Evolutionary conservation across 92 coral and sea anemone genomes (phyloP).

Genomic region (Phenganax marumi): DNA sequence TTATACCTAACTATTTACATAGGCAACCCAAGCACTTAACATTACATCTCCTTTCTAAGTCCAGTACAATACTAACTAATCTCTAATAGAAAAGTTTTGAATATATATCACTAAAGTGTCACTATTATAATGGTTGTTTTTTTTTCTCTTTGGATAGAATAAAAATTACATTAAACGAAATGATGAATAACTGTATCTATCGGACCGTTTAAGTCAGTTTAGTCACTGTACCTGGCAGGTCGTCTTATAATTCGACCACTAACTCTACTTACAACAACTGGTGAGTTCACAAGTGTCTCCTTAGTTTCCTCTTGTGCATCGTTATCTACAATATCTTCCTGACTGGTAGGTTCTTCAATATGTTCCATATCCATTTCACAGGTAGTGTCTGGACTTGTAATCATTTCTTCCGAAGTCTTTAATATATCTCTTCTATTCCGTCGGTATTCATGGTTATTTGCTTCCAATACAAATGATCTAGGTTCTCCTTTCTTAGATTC

Average conservation of each 20-base stretch:
- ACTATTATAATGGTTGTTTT: neutral
- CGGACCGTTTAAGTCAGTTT: neutral
- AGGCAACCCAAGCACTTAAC: neutral
- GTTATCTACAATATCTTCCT: neutral
- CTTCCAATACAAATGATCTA: constrained; percentile 38
- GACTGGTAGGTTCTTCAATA: constrained; percentile 8
- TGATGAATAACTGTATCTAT: neutral
- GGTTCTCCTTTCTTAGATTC: constrained; percentile 41
- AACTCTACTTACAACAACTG: constrained; percentile 15
- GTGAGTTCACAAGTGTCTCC: constrained; percentile 12
- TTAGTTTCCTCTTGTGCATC: constrained; percentile 11
- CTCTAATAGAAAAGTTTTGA: neutral
- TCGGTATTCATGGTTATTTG: constrained; percentile 42
- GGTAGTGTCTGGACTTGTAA: constrained; percentile 5
- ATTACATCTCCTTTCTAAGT: constrained; percentile 6
- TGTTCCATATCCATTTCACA: neutral
- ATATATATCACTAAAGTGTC: neutral
- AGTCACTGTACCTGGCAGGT: constrained; percentile 12
- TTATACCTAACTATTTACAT: neutral
- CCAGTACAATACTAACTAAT: neutral
- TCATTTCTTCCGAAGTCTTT: constrained; percentile 16
- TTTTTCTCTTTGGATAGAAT: neutral
- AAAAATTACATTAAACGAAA: neutral
- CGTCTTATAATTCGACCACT: constrained; percentile 6
- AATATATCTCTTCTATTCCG: constrained; percentile 52